Conservation (phyloP, 1,140 invertebrate species). For the Centruroides vittatus region DNA sequence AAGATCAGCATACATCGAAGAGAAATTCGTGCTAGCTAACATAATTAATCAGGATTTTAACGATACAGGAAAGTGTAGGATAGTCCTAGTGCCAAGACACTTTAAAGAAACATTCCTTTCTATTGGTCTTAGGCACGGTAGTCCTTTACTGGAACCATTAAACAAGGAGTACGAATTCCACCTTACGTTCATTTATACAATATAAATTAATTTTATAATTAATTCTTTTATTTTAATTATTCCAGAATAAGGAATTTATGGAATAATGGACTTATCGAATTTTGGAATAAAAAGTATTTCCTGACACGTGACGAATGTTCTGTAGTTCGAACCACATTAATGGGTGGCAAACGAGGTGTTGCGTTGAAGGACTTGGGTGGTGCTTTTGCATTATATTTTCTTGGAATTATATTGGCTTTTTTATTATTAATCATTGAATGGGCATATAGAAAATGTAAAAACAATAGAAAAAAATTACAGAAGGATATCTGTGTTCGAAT, state of each 20-base stretch:
- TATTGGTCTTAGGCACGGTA: constrained; percentile 7
- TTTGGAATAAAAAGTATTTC: constrained; percentile 60
- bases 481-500: too few species aligned
- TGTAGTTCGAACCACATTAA: constrained; percentile 34
- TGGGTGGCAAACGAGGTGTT: constrained; percentile 54
- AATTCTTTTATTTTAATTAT: neutral
- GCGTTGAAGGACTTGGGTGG: constrained; percentile 81
- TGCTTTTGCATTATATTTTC: constrained; percentile 37
- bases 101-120: constrained; percentile 7
- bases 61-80: neutral
- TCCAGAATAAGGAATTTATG: constrained; percentile 55
- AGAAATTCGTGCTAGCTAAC: constrained; percentile 1
- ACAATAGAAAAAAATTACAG: too few species aligned
- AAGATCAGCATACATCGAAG: neutral
- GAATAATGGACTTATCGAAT: constrained; percentile 63
- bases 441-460: too few species aligned
- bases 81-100: constrained; percentile 1
- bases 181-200: neutral
- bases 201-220: neutral
- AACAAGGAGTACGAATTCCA: constrained; percentile 3
- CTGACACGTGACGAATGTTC: constrained; percentile 63
- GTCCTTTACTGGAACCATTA: constrained; percentile 9
- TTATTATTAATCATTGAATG: too few species aligned
- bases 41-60: constrained; percentile 2
- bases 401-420: too few species aligned